These are phyloP conservation scores for Nephrotoma appendiculata DNA, from an alignment of 2,888 invertebrate species.

Conservation along the genomic window DNA sequence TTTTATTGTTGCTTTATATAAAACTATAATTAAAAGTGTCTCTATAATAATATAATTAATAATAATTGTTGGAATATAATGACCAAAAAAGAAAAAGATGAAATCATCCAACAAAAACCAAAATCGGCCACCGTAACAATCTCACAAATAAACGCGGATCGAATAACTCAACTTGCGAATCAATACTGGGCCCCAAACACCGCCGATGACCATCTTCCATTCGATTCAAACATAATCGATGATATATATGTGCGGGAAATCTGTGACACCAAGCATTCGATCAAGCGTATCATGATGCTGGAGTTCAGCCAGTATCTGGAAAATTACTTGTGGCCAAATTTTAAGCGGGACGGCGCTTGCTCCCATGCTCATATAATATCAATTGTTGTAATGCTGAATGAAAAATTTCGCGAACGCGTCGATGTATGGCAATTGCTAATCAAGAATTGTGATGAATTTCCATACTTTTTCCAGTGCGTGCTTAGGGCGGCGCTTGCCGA, in stretches of 20 bases:
- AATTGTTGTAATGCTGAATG: slow-evolving; percentile 96
- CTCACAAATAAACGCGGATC: slow-evolving; percentile 80
- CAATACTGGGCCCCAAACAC: slow-evolving; percentile 90
- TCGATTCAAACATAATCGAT: slow-evolving; percentile 66
- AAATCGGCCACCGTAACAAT: slow-evolving; percentile 41
- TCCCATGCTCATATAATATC: slow-evolving; percentile 86
- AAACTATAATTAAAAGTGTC: background rate
- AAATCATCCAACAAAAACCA: background rate
- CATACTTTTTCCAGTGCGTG: slow-evolving; percentile 70
- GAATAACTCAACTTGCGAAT: slow-evolving; percentile 80
- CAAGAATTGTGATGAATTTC: slow-evolving; percentile 58
- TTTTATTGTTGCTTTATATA: background rate
- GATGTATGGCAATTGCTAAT: slow-evolving; percentile 92
- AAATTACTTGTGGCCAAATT: slow-evolving; percentile 95
- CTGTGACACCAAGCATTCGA: slow-evolving; percentile 62
- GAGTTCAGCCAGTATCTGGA: slow-evolving; percentile 97
- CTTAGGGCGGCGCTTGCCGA: slow-evolving; percentile 36
- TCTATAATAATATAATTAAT: no score
- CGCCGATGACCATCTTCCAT: slow-evolving; percentile 49
- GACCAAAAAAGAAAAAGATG: background rate
- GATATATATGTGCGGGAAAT: slow-evolving; percentile 83
- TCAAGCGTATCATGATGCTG: slow-evolving; percentile 84
- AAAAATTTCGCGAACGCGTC: slow-evolving; percentile 93
- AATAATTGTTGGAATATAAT: background rate
- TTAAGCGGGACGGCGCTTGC: slow-evolving; percentile 48